A percentile compares a stretch with the other conserved stretches of the same genome.
Conservation (phyloP, 2,113 vertebrate species). For the Hippopotamus amphibius region DNA sequence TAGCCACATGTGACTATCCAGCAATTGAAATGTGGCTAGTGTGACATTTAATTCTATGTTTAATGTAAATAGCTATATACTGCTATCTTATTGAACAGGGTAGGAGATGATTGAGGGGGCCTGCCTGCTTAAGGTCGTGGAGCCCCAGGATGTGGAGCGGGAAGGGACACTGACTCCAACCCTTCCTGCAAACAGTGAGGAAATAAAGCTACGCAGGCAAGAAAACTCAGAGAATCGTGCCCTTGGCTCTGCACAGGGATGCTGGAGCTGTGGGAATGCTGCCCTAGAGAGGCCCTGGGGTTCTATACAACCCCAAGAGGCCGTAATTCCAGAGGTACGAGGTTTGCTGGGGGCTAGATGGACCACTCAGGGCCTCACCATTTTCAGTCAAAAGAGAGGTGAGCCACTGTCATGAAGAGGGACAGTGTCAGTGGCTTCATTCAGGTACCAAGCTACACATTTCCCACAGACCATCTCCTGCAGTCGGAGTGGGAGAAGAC, state of each 20-base stretch:
- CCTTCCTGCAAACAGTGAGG: neutral
- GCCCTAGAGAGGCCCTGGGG: neutral
- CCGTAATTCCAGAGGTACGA: neutral
- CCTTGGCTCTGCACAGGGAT: neutral
- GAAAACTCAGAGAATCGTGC: neutral
- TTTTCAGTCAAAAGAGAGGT: neutral
- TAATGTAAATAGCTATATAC: neutral
- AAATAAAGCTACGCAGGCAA: neutral
- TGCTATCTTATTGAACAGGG: neutral
- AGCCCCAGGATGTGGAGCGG: neutral
- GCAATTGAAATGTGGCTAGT: neutral
- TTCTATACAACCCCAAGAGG: neutral
- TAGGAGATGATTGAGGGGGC: neutral
- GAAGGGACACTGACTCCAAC: neutral
- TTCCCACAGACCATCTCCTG: neutral
- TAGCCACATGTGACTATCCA: neutral
- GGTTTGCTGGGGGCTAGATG: neutral
- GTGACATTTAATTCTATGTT: neutral
- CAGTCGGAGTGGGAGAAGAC: neutral
- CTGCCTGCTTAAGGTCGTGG: neutral
- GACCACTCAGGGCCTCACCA: neutral
- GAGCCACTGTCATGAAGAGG: neutral
- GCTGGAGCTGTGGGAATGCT: neutral
- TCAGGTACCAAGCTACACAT: neutral
- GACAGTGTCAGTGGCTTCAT: neutral